A percentile compares a stretch with the other conserved stretches of the same genome.
Conservation (phyloP, 2,888 invertebrate species). For the Achlya flavicornis region DNA sequence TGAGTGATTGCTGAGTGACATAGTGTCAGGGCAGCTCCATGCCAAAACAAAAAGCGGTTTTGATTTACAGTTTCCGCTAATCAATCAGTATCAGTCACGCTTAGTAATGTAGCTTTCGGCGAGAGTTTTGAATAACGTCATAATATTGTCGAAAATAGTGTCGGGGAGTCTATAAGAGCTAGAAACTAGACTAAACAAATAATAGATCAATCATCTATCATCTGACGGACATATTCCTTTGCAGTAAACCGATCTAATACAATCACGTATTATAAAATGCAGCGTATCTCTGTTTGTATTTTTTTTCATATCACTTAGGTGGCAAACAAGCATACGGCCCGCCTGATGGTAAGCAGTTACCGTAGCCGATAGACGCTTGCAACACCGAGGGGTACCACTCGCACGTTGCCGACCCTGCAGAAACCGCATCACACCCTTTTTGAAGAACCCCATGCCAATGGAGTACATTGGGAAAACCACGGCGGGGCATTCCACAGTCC, state of each 20-base stretch:
- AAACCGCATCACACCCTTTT: no score
- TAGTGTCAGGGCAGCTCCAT: conserved; percentile 32
- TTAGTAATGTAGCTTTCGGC: conserved; percentile 33
- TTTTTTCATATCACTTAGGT: no score
- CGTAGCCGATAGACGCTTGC: no score
- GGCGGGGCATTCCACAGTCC: no score
- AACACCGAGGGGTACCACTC: no score
- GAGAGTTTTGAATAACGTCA: conserved; percentile 10
- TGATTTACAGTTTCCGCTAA: conserved; percentile 30
- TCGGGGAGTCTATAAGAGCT: background rate
- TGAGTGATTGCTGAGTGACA: conserved; percentile 28
- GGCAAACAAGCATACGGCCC: no score
- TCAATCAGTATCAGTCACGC: conserved; percentile 36
- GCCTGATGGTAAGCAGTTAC: no score
- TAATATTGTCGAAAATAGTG: background rate
- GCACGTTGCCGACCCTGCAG: no score
- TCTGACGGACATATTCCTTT: background rate
- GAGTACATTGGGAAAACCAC: no score
- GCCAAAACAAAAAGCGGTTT: conserved; percentile 38
- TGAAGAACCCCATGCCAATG: no score
- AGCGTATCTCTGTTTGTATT: no score
- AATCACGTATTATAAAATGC: no score
- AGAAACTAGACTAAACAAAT: conserved; percentile 3
- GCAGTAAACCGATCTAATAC: background rate
- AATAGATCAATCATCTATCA: background rate